These are phyloP conservation scores for Scatophagus argus DNA, from an alignment of 2,113 vertebrate species.

Conservation along the genomic window DNA sequence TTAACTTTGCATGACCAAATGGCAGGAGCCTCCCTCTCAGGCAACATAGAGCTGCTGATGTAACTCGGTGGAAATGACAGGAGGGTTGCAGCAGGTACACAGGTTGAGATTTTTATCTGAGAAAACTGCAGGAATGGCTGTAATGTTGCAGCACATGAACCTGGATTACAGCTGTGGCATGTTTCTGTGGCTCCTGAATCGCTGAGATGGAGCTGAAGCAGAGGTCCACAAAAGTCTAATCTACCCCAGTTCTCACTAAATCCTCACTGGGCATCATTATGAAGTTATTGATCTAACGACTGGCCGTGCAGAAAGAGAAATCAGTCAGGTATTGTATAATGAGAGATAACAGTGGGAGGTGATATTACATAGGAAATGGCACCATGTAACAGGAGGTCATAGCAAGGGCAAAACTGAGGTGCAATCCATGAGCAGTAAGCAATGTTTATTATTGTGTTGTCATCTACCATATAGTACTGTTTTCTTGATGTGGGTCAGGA, in stretches of 20 bases:
- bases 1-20: slow-evolving; percentile 64
- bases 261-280: slow-evolving; percentile 69
- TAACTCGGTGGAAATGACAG: slow-evolving; percentile 68
- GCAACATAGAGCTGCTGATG: slow-evolving; percentile 62
- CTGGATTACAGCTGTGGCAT: slow-evolving; percentile 6
- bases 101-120: slow-evolving; percentile 55
- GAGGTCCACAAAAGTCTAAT: slow-evolving; percentile 46
- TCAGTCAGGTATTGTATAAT: background rate
- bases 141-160: slow-evolving; percentile 42
- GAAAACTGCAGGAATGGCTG: slow-evolving; percentile 50
- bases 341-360: slow-evolving; percentile 1
- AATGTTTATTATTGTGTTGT: background rate
- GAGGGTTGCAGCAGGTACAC: slow-evolving; percentile 56
- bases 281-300: slow-evolving; percentile 66
- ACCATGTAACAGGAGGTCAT: background rate
- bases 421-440: background rate
- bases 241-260: slow-evolving; percentile 51
- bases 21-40: slow-evolving; percentile 50
- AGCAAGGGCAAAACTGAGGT: background rate
- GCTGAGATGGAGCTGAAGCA: slow-evolving; percentile 31
- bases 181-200: slow-evolving; percentile 25
- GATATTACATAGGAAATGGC: background rate
- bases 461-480: no score
- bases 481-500: background rate
- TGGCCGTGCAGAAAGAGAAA: background rate